Evolutionary conservation across 2,797 vertebrate genomes (phyloP).

Genomic region (Taeniopygia guttata): DNA sequence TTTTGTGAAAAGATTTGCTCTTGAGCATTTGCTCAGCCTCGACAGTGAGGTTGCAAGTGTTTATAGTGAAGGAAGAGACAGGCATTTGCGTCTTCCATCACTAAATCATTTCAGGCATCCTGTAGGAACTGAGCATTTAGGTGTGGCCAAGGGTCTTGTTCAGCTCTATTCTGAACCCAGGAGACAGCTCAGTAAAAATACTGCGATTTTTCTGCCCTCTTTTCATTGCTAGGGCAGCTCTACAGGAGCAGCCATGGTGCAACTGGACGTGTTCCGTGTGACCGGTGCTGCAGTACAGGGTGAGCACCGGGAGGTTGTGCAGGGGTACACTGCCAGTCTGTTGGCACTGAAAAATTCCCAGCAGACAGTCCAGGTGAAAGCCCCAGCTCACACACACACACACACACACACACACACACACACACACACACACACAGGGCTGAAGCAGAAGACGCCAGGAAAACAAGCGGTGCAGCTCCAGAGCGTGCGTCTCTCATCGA

Average conservation of each 20-base stretch:
- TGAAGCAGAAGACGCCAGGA: background rate
- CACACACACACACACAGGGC: background rate
- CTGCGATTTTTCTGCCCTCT: background rate
- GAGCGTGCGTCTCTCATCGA: background rate
- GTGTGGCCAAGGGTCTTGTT: background rate
- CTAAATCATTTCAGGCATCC: background rate
- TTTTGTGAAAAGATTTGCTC: constrained; percentile 50
- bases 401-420: no score
- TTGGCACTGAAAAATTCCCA: constrained; percentile 1
- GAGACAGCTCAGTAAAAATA: background rate
- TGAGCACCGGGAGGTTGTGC: background rate
- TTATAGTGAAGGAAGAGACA: constrained; percentile 18
- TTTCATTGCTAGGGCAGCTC: background rate
- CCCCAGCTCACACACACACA: background rate
- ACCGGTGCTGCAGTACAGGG: background rate
- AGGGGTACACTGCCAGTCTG: background rate
- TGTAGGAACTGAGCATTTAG: background rate
- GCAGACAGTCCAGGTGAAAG: constrained; percentile 16
- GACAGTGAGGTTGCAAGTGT: background rate
- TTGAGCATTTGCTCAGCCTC: constrained; percentile 31
- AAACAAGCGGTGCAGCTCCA: background rate
- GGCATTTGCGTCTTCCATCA: background rate
- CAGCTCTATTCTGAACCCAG: background rate
- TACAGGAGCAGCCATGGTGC: background rate
- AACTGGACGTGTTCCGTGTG: background rate